These are phyloP conservation scores for Drosophila funebris DNA, from an alignment of 1,140 invertebrate genomes.

Conservation along the genomic window DNA sequence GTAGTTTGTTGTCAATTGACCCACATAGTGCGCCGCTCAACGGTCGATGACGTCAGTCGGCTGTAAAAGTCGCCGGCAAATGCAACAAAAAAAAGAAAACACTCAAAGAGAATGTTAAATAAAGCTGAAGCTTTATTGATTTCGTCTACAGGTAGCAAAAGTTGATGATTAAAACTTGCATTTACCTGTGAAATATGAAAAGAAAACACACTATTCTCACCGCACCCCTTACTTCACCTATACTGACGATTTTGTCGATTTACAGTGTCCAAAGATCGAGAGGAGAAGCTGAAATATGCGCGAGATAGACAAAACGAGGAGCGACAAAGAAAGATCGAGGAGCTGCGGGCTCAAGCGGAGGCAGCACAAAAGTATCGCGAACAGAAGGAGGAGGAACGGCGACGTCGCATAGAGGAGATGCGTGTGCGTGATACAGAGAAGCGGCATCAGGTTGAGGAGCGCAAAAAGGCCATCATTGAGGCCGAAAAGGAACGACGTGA, in stretches of 20 bases:
- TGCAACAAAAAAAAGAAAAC: constrained; percentile 42
- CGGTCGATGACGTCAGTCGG: constrained; percentile 60
- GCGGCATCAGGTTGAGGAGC: constrained; percentile 91
- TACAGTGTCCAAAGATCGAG: constrained; percentile 84
- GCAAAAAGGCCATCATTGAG: constrained; percentile 93
- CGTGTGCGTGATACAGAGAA: constrained; percentile 90
- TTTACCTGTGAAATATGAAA: constrained; percentile 43
- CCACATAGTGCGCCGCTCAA: constrained; percentile 60
- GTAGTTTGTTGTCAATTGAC: constrained; percentile 74
- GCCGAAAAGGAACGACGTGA: constrained; percentile 93
- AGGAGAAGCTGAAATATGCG: constrained; percentile 87
- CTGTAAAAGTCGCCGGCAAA: constrained; percentile 64
- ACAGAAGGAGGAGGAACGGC: constrained; percentile 93
- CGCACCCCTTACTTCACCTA: not conserved
- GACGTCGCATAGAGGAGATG: constrained; percentile 91
- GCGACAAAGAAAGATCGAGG: constrained; percentile 92
- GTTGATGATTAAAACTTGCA: constrained; percentile 42
- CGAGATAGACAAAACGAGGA: constrained; percentile 94
- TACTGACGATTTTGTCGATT: not conserved
- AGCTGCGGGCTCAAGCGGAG: constrained; percentile 92
- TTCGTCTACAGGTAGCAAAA: constrained; percentile 57
- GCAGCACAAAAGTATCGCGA: constrained; percentile 94
- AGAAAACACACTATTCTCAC: not conserved
- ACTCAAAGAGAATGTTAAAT: constrained; percentile 19
- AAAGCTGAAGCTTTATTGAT: constrained; percentile 42